These are phyloP conservation scores for Episyrphus balteatus DNA, from an alignment of 1,140 invertebrate genomes.

Conservation along the genomic window DNA sequence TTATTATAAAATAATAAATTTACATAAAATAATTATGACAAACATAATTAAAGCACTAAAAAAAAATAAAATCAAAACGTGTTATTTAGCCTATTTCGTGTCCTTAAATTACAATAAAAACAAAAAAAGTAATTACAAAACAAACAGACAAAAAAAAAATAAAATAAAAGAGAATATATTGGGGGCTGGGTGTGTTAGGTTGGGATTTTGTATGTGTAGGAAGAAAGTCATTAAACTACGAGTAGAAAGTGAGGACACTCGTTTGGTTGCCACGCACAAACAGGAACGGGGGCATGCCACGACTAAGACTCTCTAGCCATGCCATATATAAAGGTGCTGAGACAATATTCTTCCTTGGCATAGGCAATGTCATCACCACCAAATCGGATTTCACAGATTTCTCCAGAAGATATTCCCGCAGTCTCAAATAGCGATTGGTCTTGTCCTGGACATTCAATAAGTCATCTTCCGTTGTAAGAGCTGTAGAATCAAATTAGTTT, in stretches of 20 bases:
- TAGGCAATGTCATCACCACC: constrained; percentile 82
- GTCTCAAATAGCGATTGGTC: constrained; percentile 78
- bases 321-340: constrained; percentile 85
- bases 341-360: constrained; percentile 80
- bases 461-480: constrained; percentile 68
- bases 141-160: too few relatives aligned
- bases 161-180: too few relatives aligned
- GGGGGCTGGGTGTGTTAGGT: too few relatives aligned
- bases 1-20: too few relatives aligned
- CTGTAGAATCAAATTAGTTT: constrained; percentile 35
- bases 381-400: constrained; percentile 76
- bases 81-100: too few relatives aligned
- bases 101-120: too few relatives aligned
- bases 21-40: too few relatives aligned
- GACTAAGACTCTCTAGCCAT: constrained; percentile 86
- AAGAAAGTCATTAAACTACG: constrained; percentile 43
- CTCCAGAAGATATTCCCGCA: constrained; percentile 76
- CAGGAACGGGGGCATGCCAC: constrained; percentile 79
- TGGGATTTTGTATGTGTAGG: too few relatives aligned
- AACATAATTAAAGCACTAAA: too few relatives aligned
- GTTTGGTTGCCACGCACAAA: constrained; percentile 91
- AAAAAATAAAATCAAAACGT: too few relatives aligned
- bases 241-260: constrained; percentile 94
- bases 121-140: too few relatives aligned
- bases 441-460: constrained; percentile 76